Percentiles rank a stretch among this genome's conserved stretches.
These are phyloP conservation scores for Drosophila mauritiana DNA, from an alignment of 1,140 invertebrate genomes.

Conservation along the genomic window DNA sequence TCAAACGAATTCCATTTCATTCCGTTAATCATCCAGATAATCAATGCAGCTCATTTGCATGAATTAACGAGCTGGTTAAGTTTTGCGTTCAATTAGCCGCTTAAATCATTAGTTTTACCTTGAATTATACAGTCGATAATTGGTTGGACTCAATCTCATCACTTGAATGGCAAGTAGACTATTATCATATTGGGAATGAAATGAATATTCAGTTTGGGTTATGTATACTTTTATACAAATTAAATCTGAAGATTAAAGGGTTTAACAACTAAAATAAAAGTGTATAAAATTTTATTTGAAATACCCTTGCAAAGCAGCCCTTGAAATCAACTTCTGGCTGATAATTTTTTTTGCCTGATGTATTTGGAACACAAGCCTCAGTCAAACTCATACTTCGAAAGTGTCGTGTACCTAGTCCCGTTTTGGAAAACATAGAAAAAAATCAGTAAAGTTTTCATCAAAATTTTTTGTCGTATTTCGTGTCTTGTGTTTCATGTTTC, in stretches of 20 bases:
- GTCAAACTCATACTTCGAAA: neutral
- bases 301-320: neutral
- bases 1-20: constrained; percentile 15
- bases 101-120: constrained; percentile 27
- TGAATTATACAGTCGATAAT: constrained; percentile 25
- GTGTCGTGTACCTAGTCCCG: constrained; percentile 21
- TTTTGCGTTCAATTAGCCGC: constrained; percentile 45
- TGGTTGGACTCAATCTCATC: neutral
- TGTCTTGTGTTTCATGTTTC: constrained; percentile 11
- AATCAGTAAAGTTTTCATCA: constrained; percentile 8
- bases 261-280: neutral
- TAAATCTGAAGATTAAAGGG: neutral
- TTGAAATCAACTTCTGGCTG: neutral
- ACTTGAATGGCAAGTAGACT: constrained; percentile 6
- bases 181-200: constrained; percentile 7
- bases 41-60: constrained; percentile 53
- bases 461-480: constrained; percentile 20
- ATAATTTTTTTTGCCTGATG: neutral
- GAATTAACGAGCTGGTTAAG: constrained; percentile 42
- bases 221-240: neutral
- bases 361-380: neutral
- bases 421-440: constrained; percentile 18
- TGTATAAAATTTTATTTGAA: neutral
- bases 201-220: constrained; percentile 12
- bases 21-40: constrained; percentile 54